Evolutionary conservation across 1,140 invertebrate genomes (phyloP), one percentile per base, ranked within the genome.

Genomic region (Hydropsyche tenuis): DNA sequence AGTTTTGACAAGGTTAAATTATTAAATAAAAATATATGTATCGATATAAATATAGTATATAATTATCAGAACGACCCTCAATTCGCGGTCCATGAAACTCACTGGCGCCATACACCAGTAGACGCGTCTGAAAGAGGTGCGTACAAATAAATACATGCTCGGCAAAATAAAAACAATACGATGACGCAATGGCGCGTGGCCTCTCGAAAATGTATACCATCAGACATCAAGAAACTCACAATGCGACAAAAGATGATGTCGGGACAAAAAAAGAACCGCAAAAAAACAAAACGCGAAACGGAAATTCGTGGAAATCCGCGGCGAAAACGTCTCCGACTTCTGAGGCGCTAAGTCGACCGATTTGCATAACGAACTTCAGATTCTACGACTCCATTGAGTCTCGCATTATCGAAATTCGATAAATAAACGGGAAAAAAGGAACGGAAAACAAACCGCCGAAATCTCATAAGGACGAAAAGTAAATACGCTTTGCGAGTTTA

Each of bases 121-220:
- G 48, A 51, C 48, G 18, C 68, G 43, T 46, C 68, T 70, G 68
- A 37, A 37, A 70, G 68, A 70, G 68, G 68, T 70, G 68, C 45
- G 51, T 70, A 70, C 68, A 69, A 69, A 69, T 69, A 69, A 69
- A 53, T 69, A 63, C 48, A 37, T n/a, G 45, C 18, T 18, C 43
- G 23, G 27, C 46, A 51, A 69, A 69, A 69, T 66, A 69, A 69
- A 69, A 69, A 69, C 66, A 69, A 51, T 69, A 23, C 46, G 16
- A 42, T 69, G 66, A 69, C 45, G 66, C 46, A 69, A 69, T 53
- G 43, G 43, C 46, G 43, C 43, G 66, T 53, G 30, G 16, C 18
- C 20, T 51, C 9, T 2, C 22, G n/a, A 11, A 69, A 27, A 42
- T 23, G 12, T n/a, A n/a, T n/a, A n/a, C n/a, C n/a, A n/a, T 42